Conservation (phyloP, 2,888 invertebrate genomes). For the Notocelia uddmanniana region DNA sequence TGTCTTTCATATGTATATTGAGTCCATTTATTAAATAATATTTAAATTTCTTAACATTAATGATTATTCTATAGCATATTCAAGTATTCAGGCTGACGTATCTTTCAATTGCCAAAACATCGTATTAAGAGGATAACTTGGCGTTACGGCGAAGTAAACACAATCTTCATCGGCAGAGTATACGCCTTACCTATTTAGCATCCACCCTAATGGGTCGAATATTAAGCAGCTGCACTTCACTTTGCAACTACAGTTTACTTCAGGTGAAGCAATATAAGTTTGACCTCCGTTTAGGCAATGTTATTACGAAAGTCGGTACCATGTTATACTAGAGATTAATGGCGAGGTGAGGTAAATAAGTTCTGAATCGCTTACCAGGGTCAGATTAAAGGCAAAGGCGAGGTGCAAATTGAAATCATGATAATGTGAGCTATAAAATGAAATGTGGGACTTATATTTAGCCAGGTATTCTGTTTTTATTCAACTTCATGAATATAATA, state of each 20-base stretch:
- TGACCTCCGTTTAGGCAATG: too few relatives aligned
- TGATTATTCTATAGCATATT: background rate
- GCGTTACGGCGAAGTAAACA: slow-evolving; percentile 65
- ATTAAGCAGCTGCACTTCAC: slow-evolving; percentile 52
- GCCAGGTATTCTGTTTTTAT: too few relatives aligned
- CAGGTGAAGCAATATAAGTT: too few relatives aligned
- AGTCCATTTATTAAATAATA: too few relatives aligned
- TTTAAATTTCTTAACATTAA: too few relatives aligned
- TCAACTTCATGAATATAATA: too few relatives aligned
- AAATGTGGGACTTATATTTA: slow-evolving; percentile 1
- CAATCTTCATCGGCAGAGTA: slow-evolving; percentile 66
- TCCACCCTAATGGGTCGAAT: slow-evolving; percentile 65
- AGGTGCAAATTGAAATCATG: slow-evolving; percentile 66
- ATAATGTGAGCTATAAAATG: slow-evolving; percentile 30
- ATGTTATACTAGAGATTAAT: too few relatives aligned
- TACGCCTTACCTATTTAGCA: slow-evolving; percentile 64
- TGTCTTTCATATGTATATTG: too few relatives aligned
- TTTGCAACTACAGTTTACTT: too few relatives aligned
- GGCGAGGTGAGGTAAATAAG: too few relatives aligned
- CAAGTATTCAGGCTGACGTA: slow-evolving; percentile 1
- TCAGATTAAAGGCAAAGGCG: slow-evolving; percentile 58
- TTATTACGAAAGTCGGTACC: too few relatives aligned
- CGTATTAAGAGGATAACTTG: slow-evolving; percentile 68
- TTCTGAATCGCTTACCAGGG: slow-evolving; percentile 51
- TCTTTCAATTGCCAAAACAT: slow-evolving; percentile 53